These are phyloP conservation scores for Torymus tubicola DNA, from an alignment of 2,888 invertebrate genomes.

Conservation along the genomic window DNA sequence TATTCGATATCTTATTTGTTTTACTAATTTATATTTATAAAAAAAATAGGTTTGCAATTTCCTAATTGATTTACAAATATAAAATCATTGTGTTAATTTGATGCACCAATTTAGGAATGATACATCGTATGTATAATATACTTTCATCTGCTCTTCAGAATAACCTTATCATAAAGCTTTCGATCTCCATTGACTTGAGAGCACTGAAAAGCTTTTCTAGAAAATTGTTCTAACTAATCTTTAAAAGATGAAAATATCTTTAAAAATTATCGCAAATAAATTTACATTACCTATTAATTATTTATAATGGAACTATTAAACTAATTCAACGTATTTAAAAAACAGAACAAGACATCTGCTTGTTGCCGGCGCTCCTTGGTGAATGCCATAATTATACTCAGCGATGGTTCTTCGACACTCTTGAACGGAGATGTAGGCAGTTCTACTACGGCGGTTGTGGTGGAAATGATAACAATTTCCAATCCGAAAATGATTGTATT, in stretches of 20 bases:
- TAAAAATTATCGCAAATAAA: no score
- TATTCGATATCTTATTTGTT: no score
- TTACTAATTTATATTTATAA: no score
- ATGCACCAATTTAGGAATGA: no score
- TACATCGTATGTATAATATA: neutral
- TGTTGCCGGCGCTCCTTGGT: conserved; percentile 86
- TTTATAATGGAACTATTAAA: no score
- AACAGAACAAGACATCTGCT: conserved; percentile 83
- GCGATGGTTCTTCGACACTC: conserved; percentile 91
- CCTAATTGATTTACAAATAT: no score
- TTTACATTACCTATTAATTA: no score
- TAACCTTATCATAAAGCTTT: neutral
- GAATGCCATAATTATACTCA: conserved; percentile 86
- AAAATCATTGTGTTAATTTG: no score
- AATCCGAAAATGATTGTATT: conserved; percentile 82
- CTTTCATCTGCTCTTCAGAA: neutral
- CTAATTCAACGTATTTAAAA: neutral
- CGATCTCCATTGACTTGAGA: neutral
- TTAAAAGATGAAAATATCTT: no score
- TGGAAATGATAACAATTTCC: conserved; percentile 93
- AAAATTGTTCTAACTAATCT: no score
- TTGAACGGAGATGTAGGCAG: conserved; percentile 84
- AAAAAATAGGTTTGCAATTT: no score
- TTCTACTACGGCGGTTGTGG: conserved; percentile 95
- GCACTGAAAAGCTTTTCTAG: no score